Evolutionary conservation across 2,113 vertebrate species (phyloP), one percentile per base, ranked within the genome.

Genomic region (Hippopotamus amphibius): DNA sequence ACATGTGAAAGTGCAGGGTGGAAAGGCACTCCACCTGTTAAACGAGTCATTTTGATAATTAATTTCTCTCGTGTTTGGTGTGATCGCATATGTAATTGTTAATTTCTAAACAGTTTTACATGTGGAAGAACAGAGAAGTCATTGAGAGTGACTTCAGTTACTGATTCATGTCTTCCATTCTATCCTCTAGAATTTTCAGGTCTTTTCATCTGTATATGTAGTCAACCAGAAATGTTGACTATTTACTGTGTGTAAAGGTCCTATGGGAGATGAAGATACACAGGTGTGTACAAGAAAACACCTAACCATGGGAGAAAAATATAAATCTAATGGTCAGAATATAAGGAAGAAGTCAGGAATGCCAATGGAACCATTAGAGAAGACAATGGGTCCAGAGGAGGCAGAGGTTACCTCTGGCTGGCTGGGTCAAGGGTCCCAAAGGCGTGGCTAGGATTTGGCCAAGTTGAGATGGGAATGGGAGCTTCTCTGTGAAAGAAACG

Each of bases 241-340:
- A 7, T 2, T 5, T 30, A 0, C 21, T 8, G 8, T 21, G 3
- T 43, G 5, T n/a, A 30, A 43, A 61, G 21, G 19, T 10, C 0
- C n/a, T 5, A 2, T 41, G n/a, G 21, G 15, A 46, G 26, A 19
- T 7, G 30, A 26, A 68, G 48, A 13, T 13, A 43, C 1, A 3
- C 7, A 33, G 55, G 24, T 16, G 1, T 1, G 0, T 24, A 1
- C 55, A 26, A 2, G 17, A 33, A 69, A 59, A 55, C n/a, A 43
- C 26, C 0, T 8, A 4, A 17, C 15, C 21, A 8, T 68, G 24
- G 22, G 48, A 63, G 57, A 28, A 76, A 69, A 28, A 0, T 14
- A 6, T 10, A 43, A 33, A 26, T 28, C 21, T 11, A 2, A 48
- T 26, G 26, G 16, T 24, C 68, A 28, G 33, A 48, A 4, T 41